Evolutionary conservation across 2,888 invertebrate genomes (phyloP).

Genomic region (Herminia tarsipennalis): DNA sequence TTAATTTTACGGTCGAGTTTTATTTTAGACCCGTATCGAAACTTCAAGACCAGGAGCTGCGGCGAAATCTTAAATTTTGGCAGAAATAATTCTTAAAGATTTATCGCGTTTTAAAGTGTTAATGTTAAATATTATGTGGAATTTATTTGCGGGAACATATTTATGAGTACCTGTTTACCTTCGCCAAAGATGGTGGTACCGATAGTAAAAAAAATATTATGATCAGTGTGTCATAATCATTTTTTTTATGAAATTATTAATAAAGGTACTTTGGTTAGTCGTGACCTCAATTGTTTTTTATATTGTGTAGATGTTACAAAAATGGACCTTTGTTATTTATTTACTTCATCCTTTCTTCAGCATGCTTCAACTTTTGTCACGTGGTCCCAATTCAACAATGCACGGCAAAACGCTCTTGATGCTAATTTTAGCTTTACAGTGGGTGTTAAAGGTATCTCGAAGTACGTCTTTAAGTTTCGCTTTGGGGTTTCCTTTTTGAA

Average conservation of each 20-base stretch:
- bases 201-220: neutral
- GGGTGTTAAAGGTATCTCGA: neutral
- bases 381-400: too few species aligned
- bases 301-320: too few species aligned
- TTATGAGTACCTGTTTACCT: slow-evolving; percentile 7
- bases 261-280: too few species aligned
- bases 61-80: slow-evolving; percentile 27
- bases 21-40: slow-evolving; percentile 33
- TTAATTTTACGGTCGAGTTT: slow-evolving; percentile 7
- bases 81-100: slow-evolving; percentile 16
- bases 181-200: slow-evolving; percentile 3
- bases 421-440: neutral
- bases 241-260: too few species aligned
- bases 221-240: neutral
- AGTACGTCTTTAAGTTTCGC: neutral
- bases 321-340: too few species aligned
- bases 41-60: slow-evolving; percentile 41
- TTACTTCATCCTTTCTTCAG: too few species aligned
- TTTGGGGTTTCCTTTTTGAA: neutral
- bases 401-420: too few species aligned
- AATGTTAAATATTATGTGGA: slow-evolving; percentile 6
- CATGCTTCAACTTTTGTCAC: too few species aligned
- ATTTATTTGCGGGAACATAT: slow-evolving; percentile 5
- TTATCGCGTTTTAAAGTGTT: slow-evolving; percentile 7
- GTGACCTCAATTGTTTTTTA: too few species aligned